Base-by-base conservation (phyloP, 64 coral and sea anemone genomes). In the Montipora foliosa region DNA sequence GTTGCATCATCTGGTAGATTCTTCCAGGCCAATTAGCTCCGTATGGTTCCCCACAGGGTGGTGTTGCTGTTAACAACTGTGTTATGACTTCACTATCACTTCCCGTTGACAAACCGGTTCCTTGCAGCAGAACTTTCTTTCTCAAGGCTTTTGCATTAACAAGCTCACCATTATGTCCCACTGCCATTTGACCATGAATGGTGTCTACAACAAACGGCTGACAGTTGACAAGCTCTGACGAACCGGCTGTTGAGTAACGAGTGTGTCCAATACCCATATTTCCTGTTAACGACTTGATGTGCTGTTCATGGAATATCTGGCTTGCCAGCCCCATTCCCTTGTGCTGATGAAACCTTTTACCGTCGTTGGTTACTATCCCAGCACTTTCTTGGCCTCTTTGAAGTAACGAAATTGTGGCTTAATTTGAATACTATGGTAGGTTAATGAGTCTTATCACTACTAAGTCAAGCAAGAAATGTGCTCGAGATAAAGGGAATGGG, bases 141-240 rank as follows among this genome's bases (percentile, higher is more conserved):
- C 97, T 82, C 53, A 98, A 71, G 15, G 97, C 93, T 69, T 94
- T 98, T 13, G 97, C 97, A 94, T 98, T 98, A 2, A 96, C 91
- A 22, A 98, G 84, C 60, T 98, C 97, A 45, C 97, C 97, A 89
- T 98, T 98, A 53, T 98, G 97, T 67, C 94, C 97, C 0, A 98
- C 97, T 4, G 97, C 97, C 76, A 98, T 98, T 61, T 94, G 92
- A 7, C 95, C 92, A 80, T 95, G 89, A 11, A 96, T 89, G 13
- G 97, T 98, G 69, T 98, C 97, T 8, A 98, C 97, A 13, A 98
- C 97, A 94, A 98, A 98, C 10, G 97, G 97, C 49, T 98, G 97
- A 67, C 97, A 98, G 92, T 98, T 98, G 24, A 94, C 82, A 1
- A 98, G 94, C 24, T 98, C 95, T 20, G 97, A 98, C 15, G 82